Conservation (phyloP, 2,888 invertebrate species). For the Nemotelus pantherinus region DNA sequence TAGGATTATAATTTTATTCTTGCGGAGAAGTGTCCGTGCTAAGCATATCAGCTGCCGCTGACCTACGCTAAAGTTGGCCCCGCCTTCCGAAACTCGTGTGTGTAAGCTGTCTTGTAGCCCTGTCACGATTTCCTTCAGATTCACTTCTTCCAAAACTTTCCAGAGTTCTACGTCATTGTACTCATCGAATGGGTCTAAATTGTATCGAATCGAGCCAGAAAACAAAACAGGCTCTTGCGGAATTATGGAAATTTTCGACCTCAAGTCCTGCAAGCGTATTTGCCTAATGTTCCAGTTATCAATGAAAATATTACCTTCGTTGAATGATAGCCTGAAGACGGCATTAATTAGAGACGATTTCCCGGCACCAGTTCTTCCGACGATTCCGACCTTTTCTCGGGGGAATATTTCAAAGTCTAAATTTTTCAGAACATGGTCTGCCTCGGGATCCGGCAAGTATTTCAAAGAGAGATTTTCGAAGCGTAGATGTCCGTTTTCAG, state of each 20-base stretch:
- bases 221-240: conserved; percentile 88
- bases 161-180: conserved; percentile 82
- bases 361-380: conserved; percentile 80
- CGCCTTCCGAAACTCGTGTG: conserved; percentile 79
- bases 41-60: conserved; percentile 90
- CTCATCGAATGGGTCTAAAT: conserved; percentile 88
- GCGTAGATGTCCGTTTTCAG: conserved; percentile 73
- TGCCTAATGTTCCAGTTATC: conserved; percentile 78
- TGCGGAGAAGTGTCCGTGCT: conserved; percentile 85
- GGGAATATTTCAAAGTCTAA: conserved; percentile 73
- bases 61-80: conserved; percentile 88
- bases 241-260: conserved; percentile 83
- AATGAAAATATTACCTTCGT: conserved; percentile 81
- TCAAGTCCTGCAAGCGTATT: conserved; percentile 79
- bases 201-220: conserved; percentile 86
- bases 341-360: conserved; percentile 77
- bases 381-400: conserved; percentile 75
- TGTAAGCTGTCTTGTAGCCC: conserved; percentile 75
- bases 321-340: conserved; percentile 80
- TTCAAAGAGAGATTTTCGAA: conserved; percentile 76
- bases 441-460: conserved; percentile 72
- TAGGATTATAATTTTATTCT: conserved; percentile 84
- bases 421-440: conserved; percentile 78
- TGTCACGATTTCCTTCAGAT: conserved; percentile 76
- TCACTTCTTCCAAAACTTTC: conserved; percentile 70